Evolutionary conservation across 2,797 vertebrate genomes (phyloP).

Genomic region (Sebastes miniatus): DNA sequence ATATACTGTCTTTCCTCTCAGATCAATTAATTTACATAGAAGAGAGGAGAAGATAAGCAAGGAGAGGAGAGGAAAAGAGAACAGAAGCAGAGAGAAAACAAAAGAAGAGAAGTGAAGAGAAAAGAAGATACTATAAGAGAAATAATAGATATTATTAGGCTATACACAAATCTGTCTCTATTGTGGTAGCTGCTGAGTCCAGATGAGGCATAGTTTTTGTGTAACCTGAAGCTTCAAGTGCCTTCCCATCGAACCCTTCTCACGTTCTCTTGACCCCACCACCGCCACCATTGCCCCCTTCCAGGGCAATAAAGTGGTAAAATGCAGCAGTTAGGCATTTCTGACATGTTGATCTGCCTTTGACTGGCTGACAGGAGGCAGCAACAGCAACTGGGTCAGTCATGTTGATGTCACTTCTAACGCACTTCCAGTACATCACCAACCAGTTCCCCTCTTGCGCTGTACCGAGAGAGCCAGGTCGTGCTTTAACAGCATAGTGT

Average conservation of each 20-base stretch:
- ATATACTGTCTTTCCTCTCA: conserved; percentile 40
- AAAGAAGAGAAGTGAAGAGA: not conserved
- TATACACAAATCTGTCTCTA: not conserved
- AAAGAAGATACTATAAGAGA: not conserved
- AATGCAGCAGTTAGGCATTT: conserved; percentile 54
- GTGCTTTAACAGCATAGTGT: not conserved
- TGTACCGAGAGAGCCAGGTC: not conserved
- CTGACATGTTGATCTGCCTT: conserved; percentile 47
- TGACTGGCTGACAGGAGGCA: conserved; percentile 37
- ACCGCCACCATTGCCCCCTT: conserved; percentile 6
- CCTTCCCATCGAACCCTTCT: conserved; percentile 55
- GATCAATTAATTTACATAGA: not conserved
- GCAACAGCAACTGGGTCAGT: conserved; percentile 29
- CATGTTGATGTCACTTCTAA: conserved; percentile 42
- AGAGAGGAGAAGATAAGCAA: not conserved
- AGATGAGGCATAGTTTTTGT: conserved; percentile 14
- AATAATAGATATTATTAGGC: not conserved
- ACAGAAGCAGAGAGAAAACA: not conserved
- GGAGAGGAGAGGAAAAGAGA: not conserved
- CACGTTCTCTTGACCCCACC: conserved; percentile 61
- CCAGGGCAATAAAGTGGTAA: conserved; percentile 49
- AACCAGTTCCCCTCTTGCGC: conserved; percentile 11
- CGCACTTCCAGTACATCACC: conserved; percentile 23
- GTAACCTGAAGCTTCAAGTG: conserved; percentile 54
- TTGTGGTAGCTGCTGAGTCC: conserved; percentile 28